phyloP scores from a whole-genome alignment of 2,113 vertebrate species.

The Bostrychus sinensis region DNA sequence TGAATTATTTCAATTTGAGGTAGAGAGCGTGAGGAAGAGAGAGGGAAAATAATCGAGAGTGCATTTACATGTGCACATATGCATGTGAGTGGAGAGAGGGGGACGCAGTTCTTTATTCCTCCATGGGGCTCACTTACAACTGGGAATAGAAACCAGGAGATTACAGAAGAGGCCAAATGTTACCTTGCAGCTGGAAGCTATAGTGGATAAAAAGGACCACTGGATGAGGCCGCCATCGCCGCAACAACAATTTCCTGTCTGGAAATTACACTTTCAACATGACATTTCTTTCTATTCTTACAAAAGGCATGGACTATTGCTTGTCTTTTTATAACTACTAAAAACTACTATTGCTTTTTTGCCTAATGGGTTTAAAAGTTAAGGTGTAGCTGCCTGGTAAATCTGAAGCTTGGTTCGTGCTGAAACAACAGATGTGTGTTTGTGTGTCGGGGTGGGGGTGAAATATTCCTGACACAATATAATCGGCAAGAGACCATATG shows the following conservation, averaged over 20 bases:
- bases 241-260: constrained; percentile 17
- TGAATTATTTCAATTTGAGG: constrained; percentile 81
- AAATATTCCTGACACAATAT: constrained; percentile 90
- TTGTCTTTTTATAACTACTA: neutral
- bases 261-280: constrained; percentile 22
- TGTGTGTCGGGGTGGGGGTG: constrained; percentile 65
- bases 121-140: constrained; percentile 84
- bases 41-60: constrained; percentile 64
- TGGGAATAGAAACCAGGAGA: constrained; percentile 82
- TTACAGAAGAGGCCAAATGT: constrained; percentile 84
- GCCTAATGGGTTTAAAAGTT: neutral
- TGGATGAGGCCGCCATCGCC: neutral
- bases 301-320: constrained; percentile 1
- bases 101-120: constrained; percentile 83
- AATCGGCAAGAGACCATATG: constrained; percentile 93
- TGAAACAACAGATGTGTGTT: constrained; percentile 34
- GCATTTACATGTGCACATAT: constrained; percentile 67
- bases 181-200: constrained; percentile 61
- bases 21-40: constrained; percentile 55
- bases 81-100: constrained; percentile 52
- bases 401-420: constrained; percentile 4
- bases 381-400: neutral
- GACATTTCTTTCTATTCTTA: constrained; percentile 14
- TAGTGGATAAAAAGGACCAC: constrained; percentile 18
- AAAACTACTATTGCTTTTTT: neutral